Base-by-base conservation (phyloP, 2,888 invertebrate species). In the Agrochola litura region DNA sequence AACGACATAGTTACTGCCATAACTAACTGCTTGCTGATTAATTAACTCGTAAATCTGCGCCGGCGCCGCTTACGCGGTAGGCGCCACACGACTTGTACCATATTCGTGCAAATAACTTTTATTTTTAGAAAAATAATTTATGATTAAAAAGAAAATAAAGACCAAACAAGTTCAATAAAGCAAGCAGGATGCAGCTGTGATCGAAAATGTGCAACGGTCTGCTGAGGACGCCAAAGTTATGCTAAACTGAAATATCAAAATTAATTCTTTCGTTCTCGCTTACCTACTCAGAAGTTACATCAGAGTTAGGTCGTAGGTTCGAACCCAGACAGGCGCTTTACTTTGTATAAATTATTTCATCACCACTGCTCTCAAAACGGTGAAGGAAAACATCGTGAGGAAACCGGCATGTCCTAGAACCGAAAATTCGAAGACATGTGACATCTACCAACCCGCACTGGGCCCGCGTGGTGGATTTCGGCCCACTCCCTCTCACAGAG, bases 41-140 rank as follows among this genome's bases (percentile, higher is more conserved):
- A 84, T 75, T 63, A 72, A 37, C 52, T 75, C 75, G 60, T 85
- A 84, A 82, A 85, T 79, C 63, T 66, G 64, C 69, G 74, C 43
- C 56, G 76, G 71, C 76, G 56, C 70, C 82, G 49, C 41, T 73
- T 46, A 74, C 49, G 61, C 72, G 54, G 77, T 65, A 85, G 74
- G 83, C 85, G 85, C 83, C 83, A 75, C 72, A 68, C 58, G 61
- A 69, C 71, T 2, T 6, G 9, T 10, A 43, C 8, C 16, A 37
- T 76, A 63, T 60, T 43, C 19, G 43, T 22, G 0, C 19, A 56
- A 61, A 46, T 63, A 41, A 14, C 46, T 66, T 54, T 41, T 71
- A 12, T 22, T n/a, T 25, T 61, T 14, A 65, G 5, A 60, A 37
- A 37, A n/a, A 41, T 16, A 63, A 1, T 63, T 41, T n/a, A 56